Conservation (phyloP, 2,888 invertebrate genomes). For the Eilema depressum region DNA sequence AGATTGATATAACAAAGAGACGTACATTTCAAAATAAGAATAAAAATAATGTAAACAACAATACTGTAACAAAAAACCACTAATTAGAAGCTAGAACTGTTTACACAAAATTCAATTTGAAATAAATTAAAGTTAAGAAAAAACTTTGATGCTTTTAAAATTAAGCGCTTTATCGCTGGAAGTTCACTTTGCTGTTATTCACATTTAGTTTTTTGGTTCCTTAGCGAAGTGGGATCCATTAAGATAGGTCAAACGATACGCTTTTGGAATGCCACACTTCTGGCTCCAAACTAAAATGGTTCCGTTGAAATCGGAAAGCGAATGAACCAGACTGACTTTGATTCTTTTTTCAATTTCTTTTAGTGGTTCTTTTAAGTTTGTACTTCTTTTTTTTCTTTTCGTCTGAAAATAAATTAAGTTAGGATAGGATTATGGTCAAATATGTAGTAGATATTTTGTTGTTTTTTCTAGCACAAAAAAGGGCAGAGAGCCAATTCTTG, state of each 20-base stretch:
- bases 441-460: neutral
- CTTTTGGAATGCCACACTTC: slow-evolving; percentile 56
- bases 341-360: slow-evolving; percentile 48
- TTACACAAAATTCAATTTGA: slow-evolving; percentile 30
- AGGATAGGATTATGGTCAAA: neutral
- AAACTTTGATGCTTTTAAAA: slow-evolving; percentile 22
- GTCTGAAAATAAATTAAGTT: slow-evolving; percentile 4
- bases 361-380: slow-evolving; percentile 20
- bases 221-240: slow-evolving; percentile 72
- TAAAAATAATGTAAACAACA: neutral
- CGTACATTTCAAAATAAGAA: neutral
- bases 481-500: no score
- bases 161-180: slow-evolving; percentile 56
- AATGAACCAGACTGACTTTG: slow-evolving; percentile 38
- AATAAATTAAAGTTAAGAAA: slow-evolving; percentile 39
- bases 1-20: slow-evolving; percentile 1
- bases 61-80: slow-evolving; percentile 14
- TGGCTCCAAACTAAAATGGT: slow-evolving; percentile 49
- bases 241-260: slow-evolving; percentile 76
- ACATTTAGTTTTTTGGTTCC: slow-evolving; percentile 69
- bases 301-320: slow-evolving; percentile 39
- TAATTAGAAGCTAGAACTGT: slow-evolving; percentile 34
- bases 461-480: neutral
- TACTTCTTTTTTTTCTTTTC: neutral
- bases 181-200: slow-evolving; percentile 53